These are phyloP conservation scores for Platichthys flesus DNA, from an alignment of 2,113 vertebrate species.

Conservation along the genomic window DNA sequence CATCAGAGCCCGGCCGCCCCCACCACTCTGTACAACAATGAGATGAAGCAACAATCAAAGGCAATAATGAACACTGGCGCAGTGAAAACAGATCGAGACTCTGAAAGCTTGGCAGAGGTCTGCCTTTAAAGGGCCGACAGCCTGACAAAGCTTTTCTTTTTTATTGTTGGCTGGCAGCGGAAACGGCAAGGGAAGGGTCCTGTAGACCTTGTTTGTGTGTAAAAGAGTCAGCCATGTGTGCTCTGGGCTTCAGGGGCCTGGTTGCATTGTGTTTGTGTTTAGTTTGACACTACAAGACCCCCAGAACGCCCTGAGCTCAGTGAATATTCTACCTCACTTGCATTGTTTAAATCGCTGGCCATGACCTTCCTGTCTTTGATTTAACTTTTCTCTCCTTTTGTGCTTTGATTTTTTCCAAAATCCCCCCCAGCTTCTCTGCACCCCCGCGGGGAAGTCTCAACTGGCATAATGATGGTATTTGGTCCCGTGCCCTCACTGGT, in stretches of 20 bases:
- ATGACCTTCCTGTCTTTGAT: conserved; percentile 44
- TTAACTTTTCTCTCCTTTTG: conserved; percentile 49
- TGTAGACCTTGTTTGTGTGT: conserved; percentile 49
- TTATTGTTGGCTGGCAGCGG: conserved; percentile 58
- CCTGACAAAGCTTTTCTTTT: conserved; percentile 61
- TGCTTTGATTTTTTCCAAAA: conserved; percentile 54
- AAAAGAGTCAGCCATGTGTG: conserved; percentile 43
- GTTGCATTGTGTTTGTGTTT: conserved; percentile 55
- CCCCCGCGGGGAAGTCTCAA: conserved; percentile 47
- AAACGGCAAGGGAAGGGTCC: conserved; percentile 43
- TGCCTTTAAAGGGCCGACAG: conserved; percentile 63
- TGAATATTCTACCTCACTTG: conserved; percentile 24
- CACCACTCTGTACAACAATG: conserved; percentile 52
- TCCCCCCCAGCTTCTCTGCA: conserved; percentile 30
- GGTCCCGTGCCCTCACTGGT: conserved; percentile 51
- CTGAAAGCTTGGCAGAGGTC: conserved; percentile 57
- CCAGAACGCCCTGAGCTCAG: conserved; percentile 9
- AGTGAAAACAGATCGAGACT: conserved; percentile 54
- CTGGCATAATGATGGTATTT: conserved; percentile 63
- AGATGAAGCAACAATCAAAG: conserved; percentile 65
- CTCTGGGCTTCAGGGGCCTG: conserved; percentile 38
- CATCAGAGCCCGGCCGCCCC: conserved; percentile 42
- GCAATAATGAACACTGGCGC: conserved; percentile 49
- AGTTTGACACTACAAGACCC: conserved; percentile 37
- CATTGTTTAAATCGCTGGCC: conserved; percentile 45